Percentiles rank a stretch among this genome's conserved stretches.
These are phyloP conservation scores for Chymomyza procnemis DNA, from an alignment of 2,888 invertebrate species.

Conservation along the genomic window DNA sequence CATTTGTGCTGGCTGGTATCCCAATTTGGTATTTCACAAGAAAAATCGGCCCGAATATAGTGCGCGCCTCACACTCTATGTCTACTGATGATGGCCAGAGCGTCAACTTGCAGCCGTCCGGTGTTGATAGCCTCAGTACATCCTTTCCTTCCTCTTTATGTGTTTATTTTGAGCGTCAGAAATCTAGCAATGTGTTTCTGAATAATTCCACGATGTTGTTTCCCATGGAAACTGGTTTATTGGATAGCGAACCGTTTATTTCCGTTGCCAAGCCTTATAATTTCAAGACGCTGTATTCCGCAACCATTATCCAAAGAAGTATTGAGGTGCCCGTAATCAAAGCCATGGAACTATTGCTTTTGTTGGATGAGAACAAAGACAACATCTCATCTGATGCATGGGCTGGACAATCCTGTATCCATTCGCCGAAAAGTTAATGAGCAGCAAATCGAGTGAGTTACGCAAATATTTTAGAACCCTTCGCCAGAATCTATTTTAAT, in stretches of 20 bases:
- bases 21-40: constrained; percentile 88
- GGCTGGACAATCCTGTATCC: too few relatives aligned
- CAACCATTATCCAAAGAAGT: constrained; percentile 81
- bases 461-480: too few relatives aligned
- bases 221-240: constrained; percentile 80
- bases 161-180: constrained; percentile 88
- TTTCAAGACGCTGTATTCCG: constrained; percentile 85
- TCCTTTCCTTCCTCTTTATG: constrained; percentile 83
- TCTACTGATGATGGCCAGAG: constrained; percentile 82
- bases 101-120: constrained; percentile 88
- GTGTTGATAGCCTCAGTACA: constrained; percentile 85
- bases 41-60: constrained; percentile 62
- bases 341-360: constrained; percentile 73
- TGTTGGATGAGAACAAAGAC: constrained; percentile 73
- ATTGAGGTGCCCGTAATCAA: constrained; percentile 81
- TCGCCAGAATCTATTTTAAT: too few relatives aligned
- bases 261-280: constrained; percentile 70
- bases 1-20: constrained; percentile 92
- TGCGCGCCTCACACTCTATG: constrained; percentile 73
- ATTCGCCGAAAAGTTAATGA: too few relatives aligned
- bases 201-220: constrained; percentile 90
- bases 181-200: constrained; percentile 83
- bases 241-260: constrained; percentile 72
- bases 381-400: too few relatives aligned
- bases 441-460: too few relatives aligned